These are phyloP conservation scores for Centropristis striata DNA, from an alignment of 2,113 vertebrate genomes.

Conservation along the genomic window DNA sequence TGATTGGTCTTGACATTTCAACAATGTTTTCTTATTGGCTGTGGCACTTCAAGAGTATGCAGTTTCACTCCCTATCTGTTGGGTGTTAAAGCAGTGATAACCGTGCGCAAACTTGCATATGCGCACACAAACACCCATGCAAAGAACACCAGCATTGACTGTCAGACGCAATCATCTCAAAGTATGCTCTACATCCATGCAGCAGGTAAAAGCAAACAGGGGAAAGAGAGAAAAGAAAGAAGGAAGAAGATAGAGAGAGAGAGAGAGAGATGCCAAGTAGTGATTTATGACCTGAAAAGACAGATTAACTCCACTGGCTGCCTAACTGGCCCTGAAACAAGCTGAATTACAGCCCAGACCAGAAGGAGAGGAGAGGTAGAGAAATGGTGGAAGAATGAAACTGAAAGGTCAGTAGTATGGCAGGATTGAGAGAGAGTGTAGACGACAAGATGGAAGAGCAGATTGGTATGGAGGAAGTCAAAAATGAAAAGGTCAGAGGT, in stretches of 20 bases:
- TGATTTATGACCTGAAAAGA: conserved; percentile 86
- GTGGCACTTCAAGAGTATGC: conserved; percentile 64
- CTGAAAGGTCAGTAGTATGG: conserved; percentile 77
- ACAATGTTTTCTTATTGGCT: conserved; percentile 68
- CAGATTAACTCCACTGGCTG: conserved; percentile 85
- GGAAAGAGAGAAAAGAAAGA: conserved; percentile 16
- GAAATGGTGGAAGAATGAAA: conserved; percentile 74
- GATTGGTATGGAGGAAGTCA: conserved; percentile 68
- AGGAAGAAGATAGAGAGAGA: conserved; percentile 30
- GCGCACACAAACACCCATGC: conserved; percentile 45
- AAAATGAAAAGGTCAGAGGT: conserved; percentile 82
- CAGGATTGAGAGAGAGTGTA: conserved; percentile 68
- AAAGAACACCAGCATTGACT: conserved; percentile 68
- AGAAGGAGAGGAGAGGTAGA: conserved; percentile 71
- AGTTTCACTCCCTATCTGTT: conserved; percentile 68
- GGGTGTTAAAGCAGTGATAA: conserved; percentile 54
- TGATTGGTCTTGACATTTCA: conserved; percentile 74
- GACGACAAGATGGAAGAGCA: conserved; percentile 74
- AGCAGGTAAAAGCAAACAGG: conserved; percentile 55
- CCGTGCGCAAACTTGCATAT: conserved; percentile 39
- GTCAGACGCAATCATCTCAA: conserved; percentile 71
- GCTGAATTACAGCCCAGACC: conserved; percentile 82
- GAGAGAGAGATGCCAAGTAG: conserved; percentile 73
- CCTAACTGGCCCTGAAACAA: conserved; percentile 86
- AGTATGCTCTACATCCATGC: conserved; percentile 47